Percentiles rank a stretch among this genome's conserved stretches.
Evolutionary conservation across 2,797 vertebrate species (phyloP).

Genomic region (Platyrinchus mystaceus): DNA sequence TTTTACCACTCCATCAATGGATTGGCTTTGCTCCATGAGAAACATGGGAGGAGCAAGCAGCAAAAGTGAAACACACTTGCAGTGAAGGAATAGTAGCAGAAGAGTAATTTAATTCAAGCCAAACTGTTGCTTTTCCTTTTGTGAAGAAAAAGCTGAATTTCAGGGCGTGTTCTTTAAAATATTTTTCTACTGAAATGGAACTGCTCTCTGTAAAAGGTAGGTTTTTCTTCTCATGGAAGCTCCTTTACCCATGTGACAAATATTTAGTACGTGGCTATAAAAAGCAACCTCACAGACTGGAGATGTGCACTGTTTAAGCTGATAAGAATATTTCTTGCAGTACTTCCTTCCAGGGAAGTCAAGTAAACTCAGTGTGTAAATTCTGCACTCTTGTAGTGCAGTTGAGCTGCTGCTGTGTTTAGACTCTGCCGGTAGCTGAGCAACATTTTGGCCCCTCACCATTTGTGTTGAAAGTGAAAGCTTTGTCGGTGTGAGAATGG

Average conservation of each 20-base stretch:
- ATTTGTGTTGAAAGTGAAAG: background rate
- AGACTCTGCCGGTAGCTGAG: background rate
- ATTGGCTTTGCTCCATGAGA: constrained; percentile 3
- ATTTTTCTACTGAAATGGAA: constrained; percentile 51
- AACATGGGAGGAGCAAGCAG: background rate
- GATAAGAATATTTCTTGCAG: background rate
- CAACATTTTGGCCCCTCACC: background rate
- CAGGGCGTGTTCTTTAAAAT: background rate
- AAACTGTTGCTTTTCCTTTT: background rate
- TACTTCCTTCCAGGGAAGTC: background rate
- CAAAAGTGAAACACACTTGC: background rate
- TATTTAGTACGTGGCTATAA: background rate
- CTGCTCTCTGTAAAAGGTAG: constrained; percentile 69
- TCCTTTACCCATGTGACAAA: background rate
- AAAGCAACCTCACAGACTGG: background rate
- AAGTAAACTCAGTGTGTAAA: background rate
- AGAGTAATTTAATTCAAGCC: background rate
- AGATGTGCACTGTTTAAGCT: background rate
- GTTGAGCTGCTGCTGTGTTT: background rate
- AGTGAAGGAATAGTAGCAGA: background rate
- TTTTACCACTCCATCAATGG: background rate
- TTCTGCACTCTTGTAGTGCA: background rate
- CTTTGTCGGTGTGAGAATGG: accelerated
- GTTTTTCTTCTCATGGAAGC: background rate
- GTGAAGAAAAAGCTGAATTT: background rate